Evolutionary conservation across 2,888 invertebrate genomes (phyloP).

Genomic region (Hylaea fasciaria): DNA sequence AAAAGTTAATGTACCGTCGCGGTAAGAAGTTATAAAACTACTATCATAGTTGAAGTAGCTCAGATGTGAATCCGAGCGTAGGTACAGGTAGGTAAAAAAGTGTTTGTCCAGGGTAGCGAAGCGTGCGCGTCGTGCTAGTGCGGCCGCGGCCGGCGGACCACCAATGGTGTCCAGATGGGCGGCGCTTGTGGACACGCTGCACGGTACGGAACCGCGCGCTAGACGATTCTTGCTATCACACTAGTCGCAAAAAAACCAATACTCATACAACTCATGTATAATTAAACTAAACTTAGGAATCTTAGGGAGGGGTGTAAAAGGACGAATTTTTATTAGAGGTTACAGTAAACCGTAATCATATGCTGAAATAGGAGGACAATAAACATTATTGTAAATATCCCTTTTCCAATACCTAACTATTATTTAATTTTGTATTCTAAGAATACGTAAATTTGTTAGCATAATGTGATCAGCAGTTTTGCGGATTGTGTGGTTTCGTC

Average conservation of each 20-base stretch:
- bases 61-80: slow-evolving; percentile 39
- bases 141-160: slow-evolving; percentile 44
- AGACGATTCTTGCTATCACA: slow-evolving; percentile 11
- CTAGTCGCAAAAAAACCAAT: slow-evolving; percentile 6
- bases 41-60: slow-evolving; percentile 35
- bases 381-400: too few relatives aligned
- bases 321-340: too few relatives aligned
- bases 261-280: too few relatives aligned
- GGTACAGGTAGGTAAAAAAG: slow-evolving; percentile 39
- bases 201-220: slow-evolving; percentile 18
- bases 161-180: slow-evolving; percentile 50
- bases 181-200: slow-evolving; percentile 24
- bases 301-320: too few relatives aligned
- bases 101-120: slow-evolving; percentile 47
- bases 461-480: too few relatives aligned
- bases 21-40: slow-evolving; percentile 25
- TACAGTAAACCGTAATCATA: too few relatives aligned
- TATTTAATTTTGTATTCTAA: too few relatives aligned
- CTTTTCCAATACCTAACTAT: too few relatives aligned
- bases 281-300: too few relatives aligned
- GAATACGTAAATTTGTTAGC: too few relatives aligned
- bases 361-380: too few relatives aligned
- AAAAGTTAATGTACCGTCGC: slow-evolving; percentile 35
- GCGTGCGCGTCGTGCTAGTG: slow-evolving; percentile 30
- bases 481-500: too few relatives aligned